Percentiles rank a stretch among this genome's conserved stretches.
These are phyloP conservation scores for Tragelaphus strepsiceros DNA, from an alignment of 2,113 vertebrate species.

Conservation along the genomic window DNA sequence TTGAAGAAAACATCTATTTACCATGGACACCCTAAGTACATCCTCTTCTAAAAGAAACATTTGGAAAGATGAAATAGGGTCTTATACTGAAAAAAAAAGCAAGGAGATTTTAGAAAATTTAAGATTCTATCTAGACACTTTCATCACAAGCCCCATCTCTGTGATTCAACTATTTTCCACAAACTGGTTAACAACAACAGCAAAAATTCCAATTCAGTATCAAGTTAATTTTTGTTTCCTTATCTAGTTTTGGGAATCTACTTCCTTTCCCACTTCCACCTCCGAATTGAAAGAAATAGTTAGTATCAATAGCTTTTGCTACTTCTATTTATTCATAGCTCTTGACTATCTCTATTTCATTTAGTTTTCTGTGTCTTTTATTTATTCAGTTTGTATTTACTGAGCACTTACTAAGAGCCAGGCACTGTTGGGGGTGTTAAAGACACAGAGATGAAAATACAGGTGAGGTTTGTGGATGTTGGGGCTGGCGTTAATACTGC, in stretches of 20 bases:
- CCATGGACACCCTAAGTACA: background rate
- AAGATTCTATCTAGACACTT: background rate
- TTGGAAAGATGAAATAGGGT: background rate
- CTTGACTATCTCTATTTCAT: background rate
- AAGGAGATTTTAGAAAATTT: background rate
- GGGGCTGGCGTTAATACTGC: accelerated
- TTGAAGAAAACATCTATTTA: conserved; percentile 15
- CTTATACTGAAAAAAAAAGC: background rate
- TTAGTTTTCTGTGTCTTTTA: background rate
- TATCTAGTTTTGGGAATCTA: background rate
- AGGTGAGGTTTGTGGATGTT: accelerated
- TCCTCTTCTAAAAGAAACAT: background rate
- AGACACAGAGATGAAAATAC: background rate
- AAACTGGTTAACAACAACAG: background rate
- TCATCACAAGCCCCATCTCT: background rate
- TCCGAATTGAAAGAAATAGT: background rate
- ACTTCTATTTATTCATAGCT: background rate
- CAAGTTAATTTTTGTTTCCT: background rate
- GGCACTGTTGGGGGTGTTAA: background rate
- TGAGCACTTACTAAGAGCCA: background rate
- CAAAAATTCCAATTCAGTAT: background rate
- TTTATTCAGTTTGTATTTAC: background rate
- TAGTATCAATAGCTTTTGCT: too few species aligned
- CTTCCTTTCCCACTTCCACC: background rate
- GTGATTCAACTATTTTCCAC: background rate